A percentile compares a stretch with the other conserved stretches of the same genome.
These are phyloP conservation scores for Centropristis striata DNA, from an alignment of 2,113 vertebrate species.

Conservation along the genomic window DNA sequence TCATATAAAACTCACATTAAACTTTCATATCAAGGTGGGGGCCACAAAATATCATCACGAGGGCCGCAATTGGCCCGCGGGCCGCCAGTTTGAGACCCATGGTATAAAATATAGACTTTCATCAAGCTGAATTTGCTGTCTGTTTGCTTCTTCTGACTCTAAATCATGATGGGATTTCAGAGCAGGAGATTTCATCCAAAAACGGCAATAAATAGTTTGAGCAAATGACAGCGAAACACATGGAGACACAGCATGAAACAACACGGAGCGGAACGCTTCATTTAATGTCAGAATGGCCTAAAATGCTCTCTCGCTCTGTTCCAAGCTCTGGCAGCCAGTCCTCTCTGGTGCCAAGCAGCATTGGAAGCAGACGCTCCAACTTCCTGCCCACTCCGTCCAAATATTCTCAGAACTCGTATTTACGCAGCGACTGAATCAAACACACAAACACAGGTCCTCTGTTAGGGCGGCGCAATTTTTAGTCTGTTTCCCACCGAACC, in stretches of 20 bases:
- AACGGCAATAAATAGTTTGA: constrained; percentile 71
- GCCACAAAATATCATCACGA: too few species aligned
- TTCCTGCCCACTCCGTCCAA: constrained; percentile 74
- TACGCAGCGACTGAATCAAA: constrained; percentile 65
- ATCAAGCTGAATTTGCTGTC: constrained; percentile 7
- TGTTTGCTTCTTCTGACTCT: neutral
- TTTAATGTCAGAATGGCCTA: constrained; percentile 70
- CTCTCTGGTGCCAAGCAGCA: constrained; percentile 66
- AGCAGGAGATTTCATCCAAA: constrained; percentile 60
- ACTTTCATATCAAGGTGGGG: too few species aligned
- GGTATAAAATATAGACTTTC: too few species aligned
- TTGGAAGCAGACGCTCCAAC: constrained; percentile 79
- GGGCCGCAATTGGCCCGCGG: too few species aligned
- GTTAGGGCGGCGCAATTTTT: constrained; percentile 78
- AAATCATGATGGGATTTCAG: constrained; percentile 21
- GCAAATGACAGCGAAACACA: constrained; percentile 74
- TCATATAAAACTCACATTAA: too few species aligned
- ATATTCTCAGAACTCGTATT: constrained; percentile 75
- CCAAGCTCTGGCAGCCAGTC: constrained; percentile 67
- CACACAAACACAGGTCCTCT: constrained; percentile 70
- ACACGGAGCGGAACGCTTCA: constrained; percentile 57
- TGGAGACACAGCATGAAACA: constrained; percentile 74
- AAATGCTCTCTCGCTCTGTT: constrained; percentile 61
- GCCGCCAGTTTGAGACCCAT: too few species aligned
- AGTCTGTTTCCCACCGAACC: constrained; percentile 80